Evolutionary conservation across 2,888 invertebrate genomes (phyloP), one percentile per base, ranked within the genome.

Genomic region (Oxyteleia sp.): DNA sequence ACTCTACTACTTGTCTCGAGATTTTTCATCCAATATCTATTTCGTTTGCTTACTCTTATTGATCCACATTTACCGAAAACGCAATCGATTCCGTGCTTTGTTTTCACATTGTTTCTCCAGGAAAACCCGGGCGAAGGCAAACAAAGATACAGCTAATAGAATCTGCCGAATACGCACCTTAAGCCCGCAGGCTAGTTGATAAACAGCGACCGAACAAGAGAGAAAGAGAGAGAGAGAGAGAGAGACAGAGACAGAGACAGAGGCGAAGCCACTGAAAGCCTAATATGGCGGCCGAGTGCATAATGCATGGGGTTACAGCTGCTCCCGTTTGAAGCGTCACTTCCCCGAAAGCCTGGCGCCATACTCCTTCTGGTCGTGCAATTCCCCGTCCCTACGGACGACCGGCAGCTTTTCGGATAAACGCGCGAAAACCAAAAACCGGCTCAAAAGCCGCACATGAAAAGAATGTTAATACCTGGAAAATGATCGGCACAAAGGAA

Each of bases 131-230:
- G 57, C 41, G 72, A 76, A 81, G 64, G 84, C 87, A 88, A 89
- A 89, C 87, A 88, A 86, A 88, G 87, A 86, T 83, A 82, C 85
- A 86, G 83, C 84, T 87, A 81, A 83, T 85, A 80, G 85, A 88
- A 85, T 84, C 85, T 85, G 85, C 82, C 86, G 86, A 85, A 57
- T 57, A 59, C 68, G 68, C 43, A 59, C 57, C 68, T 61, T 68
- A 74, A 68, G 80, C 72, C 66, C 10, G 32, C 64, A 57, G 64
- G 71, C 78, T 57, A 53, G 57, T 41, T 51, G 55, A 35, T 68
- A 76, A 78, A 51, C 74, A 63, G 43, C 51, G 63, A 35, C 47
- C 35, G 29, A 38, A 18, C 57, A 49, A 61, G 43, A 61, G 41
- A 61, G 38, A 68, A 76, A 66, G 35, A 75, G 64, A 26, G 53